These are phyloP conservation scores for Macaria liturata DNA, from an alignment of 2,888 invertebrate genomes.

Conservation along the genomic window DNA sequence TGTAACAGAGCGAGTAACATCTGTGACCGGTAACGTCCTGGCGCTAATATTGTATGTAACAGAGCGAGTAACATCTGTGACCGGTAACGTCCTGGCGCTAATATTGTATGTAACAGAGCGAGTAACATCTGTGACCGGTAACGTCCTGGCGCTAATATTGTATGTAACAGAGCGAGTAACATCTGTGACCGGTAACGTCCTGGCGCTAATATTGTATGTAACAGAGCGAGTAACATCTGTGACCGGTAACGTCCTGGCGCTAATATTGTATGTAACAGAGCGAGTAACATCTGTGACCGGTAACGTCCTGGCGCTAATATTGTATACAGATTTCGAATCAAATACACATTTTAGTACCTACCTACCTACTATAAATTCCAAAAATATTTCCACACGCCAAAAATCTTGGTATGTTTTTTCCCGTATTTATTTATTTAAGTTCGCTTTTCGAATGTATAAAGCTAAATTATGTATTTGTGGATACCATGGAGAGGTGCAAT, in stretches of 20 bases:
- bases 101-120: too few species aligned
- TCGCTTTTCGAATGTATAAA: conserved; percentile 6
- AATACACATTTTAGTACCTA: conserved; percentile 4
- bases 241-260: conserved; percentile 39
- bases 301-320: conserved; percentile 37
- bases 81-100: too few species aligned
- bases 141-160: conserved; percentile 29
- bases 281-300: conserved; percentile 40
- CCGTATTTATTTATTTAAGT: conserved; percentile 5
- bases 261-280: conserved; percentile 44
- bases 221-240: conserved; percentile 43
- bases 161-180: conserved; percentile 46
- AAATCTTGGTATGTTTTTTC: neutral
- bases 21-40: too few species aligned
- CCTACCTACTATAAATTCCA: conserved; percentile 2
- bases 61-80: too few species aligned
- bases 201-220: conserved; percentile 43
- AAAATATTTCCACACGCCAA: conserved; percentile 10
- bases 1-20: too few species aligned
- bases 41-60: too few species aligned
- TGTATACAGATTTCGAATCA: conserved; percentile 17
- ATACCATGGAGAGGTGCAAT: conserved; percentile 26
- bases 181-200: conserved; percentile 38
- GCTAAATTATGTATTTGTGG: conserved; percentile 14
- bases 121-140: too few species aligned